Base-by-base conservation (phyloP, 2,888 invertebrate species). In the Drosophila neonasuta region DNA sequence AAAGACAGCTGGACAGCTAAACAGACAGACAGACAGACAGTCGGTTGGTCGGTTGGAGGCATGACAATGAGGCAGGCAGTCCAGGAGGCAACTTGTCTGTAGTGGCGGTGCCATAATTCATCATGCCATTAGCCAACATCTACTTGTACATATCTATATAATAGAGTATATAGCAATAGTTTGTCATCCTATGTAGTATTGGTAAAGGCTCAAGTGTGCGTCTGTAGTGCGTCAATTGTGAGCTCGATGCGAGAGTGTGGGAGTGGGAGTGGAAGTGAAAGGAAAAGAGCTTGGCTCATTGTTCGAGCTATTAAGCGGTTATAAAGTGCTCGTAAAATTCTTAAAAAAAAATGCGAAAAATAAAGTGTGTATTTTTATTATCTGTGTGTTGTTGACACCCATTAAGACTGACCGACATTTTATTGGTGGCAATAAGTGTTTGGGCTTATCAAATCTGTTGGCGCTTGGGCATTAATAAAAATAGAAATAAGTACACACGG, bases 301-400 rank as follows among this genome's bases (percentile, higher is more conserved):
- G 81, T 82, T 84, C 68, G 58, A 61, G 84, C 86, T 84, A 86
- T 82, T 84, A 83, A 82, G 77, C 81, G 58, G 79, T 79, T 80
- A 86, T 82, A 86, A 79, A 82, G 81, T 77, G 84, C 84, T 82
- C 79, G 71, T 86, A 72, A 82, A 84, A 80, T 79, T 68, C 46
- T 77, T 60, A 57, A 65, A 75, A 80, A 85, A 50, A 7, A 15
- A 30, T 9, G 32, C 10, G 32, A 15, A 54, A 20, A 36, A 36
- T 13, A 34, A 49, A 61, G 64, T 65, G 73, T 68, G 60, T 62
- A 64, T 73, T 80, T 77, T 82, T 85, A 78, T 81, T 80, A 71
- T 67, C 78, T 42, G 61, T 70, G 67, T 70, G 67, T 65, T 83
- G 73, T 74, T 83, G 81, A 76, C 86, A 80, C 71, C 86, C 81